Evolutionary conservation across 2,888 invertebrate species (phyloP).

Genomic region (Tachina lurida): DNA sequence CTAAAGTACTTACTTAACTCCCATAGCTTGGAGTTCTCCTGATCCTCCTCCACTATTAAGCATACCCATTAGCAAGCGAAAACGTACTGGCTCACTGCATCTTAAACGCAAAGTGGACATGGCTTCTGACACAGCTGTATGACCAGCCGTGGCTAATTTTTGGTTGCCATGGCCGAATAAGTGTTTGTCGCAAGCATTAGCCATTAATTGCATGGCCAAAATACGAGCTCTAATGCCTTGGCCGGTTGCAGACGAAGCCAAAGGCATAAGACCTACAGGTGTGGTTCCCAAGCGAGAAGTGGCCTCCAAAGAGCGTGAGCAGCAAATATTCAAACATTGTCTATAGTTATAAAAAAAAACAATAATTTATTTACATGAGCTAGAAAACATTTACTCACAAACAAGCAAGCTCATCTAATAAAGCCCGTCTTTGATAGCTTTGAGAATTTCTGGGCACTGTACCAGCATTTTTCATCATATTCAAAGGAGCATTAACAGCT

Average conservation of each 20-base stretch:
- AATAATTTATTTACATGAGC: neutral
- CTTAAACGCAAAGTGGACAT: constrained; percentile 93
- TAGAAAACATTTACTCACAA: constrained; percentile 84
- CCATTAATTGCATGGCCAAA: constrained; percentile 93
- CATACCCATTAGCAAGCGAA: constrained; percentile 95
- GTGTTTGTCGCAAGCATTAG: constrained; percentile 89
- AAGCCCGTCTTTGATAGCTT: constrained; percentile 88
- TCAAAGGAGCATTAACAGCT: constrained; percentile 84
- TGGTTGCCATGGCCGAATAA: constrained; percentile 80
- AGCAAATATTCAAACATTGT: constrained; percentile 92
- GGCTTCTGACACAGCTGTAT: constrained; percentile 94
- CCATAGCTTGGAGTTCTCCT: constrained; percentile 90
- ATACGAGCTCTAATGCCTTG: constrained; percentile 93
- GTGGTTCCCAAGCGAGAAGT: constrained; percentile 89
- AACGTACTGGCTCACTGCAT: constrained; percentile 96
- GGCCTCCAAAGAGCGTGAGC: constrained; percentile 90
- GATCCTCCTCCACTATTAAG: constrained; percentile 90
- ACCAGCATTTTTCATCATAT: constrained; percentile 76
- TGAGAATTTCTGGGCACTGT: constrained; percentile 85
- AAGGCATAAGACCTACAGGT: constrained; percentile 91
- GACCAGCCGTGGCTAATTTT: constrained; percentile 86
- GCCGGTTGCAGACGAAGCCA: constrained; percentile 94
- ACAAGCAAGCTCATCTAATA: constrained; percentile 94
- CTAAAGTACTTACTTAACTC: constrained; percentile 85
- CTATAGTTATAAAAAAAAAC: constrained; percentile 77